Evolutionary conservation across 2,888 invertebrate genomes (phyloP).

Genomic region (Entomobrya multifasciata): DNA sequence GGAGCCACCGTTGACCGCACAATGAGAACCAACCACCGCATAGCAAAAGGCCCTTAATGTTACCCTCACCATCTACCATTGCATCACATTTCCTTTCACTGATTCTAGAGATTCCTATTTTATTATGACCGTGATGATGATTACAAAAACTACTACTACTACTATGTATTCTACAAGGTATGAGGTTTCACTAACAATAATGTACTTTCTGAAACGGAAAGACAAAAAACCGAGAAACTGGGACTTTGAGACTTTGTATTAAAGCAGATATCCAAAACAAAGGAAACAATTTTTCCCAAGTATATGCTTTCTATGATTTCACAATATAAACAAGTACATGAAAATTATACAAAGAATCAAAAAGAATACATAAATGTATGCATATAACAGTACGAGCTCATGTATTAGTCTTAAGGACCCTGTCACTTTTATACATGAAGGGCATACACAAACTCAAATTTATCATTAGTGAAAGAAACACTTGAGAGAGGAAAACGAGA

Average conservation of each 20-base stretch:
- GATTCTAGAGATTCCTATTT: conserved; percentile 30
- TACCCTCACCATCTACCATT: background rate
- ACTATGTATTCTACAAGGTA: conserved; percentile 5
- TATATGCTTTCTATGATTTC: background rate
- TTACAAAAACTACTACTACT: no score
- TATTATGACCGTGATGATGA: no score
- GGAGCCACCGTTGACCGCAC: conserved; percentile 49
- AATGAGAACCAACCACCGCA: conserved; percentile 42
- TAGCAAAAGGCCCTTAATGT: background rate
- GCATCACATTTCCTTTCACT: background rate
- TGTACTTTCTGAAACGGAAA: conserved; percentile 28
- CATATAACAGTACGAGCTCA: background rate
- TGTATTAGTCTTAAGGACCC: background rate
- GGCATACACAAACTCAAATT: conserved; percentile 26
- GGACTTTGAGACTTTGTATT: conserved; percentile 10
- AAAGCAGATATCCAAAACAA: conserved; percentile 55
- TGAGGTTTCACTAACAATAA: conserved; percentile 7
- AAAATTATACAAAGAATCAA: background rate
- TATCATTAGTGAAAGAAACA: conserved; percentile 47
- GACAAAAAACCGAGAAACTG: conserved; percentile 15
- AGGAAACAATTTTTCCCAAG: conserved; percentile 44
- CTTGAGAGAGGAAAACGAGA: conserved; percentile 36
- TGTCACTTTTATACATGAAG: background rate
- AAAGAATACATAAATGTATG: background rate
- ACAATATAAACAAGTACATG: conserved; percentile 1